Evolutionary conservation across 2,888 invertebrate species (phyloP), one percentile per base, ranked within the genome.

Genomic region (Rhorus exstirpatorius): DNA sequence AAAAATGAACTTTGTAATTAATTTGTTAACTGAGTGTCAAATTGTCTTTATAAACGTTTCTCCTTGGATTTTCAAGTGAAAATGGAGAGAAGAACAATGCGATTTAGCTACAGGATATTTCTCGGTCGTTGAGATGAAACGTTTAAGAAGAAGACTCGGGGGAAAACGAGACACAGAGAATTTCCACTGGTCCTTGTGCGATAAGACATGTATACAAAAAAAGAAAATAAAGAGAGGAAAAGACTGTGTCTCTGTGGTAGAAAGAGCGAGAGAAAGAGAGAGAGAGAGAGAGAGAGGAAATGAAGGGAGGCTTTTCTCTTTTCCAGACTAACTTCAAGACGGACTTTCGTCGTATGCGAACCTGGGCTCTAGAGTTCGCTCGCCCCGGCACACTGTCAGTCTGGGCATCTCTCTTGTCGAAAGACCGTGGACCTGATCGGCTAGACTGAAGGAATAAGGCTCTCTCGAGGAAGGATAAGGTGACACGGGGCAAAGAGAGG

Each of bases 401-500:
- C 75, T 53, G 65, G 65, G 68, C 60, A 31, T 79, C 55, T 83
- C 77, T 53, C 31, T 46, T 46, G 71, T 71, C 76, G 81, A 53
- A 68, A 35, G 38, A 71, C 82, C 77, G 78, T 60, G 63, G 60
- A 79, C 38, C 72, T 61, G 55, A 70, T 58, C 75, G 55, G 74
- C 17, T 74, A 79, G 83, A 63, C 79, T 60, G 35, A 61, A 72
- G 65, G 67, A 61, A 72, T 61, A 84, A 68, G 67, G 79, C 75
- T 79, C 60, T 53, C 24, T 49, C 60, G 60, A 76, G 61, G 68
- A 75, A 77, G 83, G 81, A 77, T 77, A 74, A 77, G 70, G 61
- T 67, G 83, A 83, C 85, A 86, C 67, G 82, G 67, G 76, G 58
- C 68, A 76, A 35, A 44, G 70, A 41, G 71, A 79, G 46, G 82